Evolutionary conservation across 2,113 vertebrate species (phyloP), one percentile per base, ranked within the genome.

Genomic region (Pipra filicauda): DNA sequence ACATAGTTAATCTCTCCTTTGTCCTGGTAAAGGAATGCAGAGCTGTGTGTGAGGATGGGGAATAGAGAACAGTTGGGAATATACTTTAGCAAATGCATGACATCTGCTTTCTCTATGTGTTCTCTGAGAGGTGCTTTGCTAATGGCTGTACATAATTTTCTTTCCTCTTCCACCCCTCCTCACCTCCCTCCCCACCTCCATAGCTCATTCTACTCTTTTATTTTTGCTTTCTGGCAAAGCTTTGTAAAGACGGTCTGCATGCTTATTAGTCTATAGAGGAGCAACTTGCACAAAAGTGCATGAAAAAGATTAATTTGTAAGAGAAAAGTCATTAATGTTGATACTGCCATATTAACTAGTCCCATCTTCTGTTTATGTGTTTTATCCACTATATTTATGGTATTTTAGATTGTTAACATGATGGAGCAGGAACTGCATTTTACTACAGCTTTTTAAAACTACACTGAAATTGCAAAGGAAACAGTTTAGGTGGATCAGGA

Each of bases 21-120:
- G 43, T n/a, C 27, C 52, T 39, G 28, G 28, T 49, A 61, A 48
- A 80, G 39, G 65, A 91, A 81, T 48, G 39, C 27, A 27, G 55
- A 55, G 13, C 23, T 78, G 30, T 57, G 21, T 57, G 51, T 66
- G 52, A 80, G 51, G 41, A 58, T 27, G 39, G n/a, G 76, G 55
- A 93, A 75, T 35, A 59, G 49, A 59, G 83, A 86, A 59, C 72
- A 80, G 64, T 65, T 88, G 75, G 66, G 79, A 93, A 91, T 67
- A 61, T 1, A 62, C 59, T 91, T 71, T 24, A 55, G 33, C 21
- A 87, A 67, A 87, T 59, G 35, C 22, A 18, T 77, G 83, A 84
- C 64, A 78, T 70, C 51, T 89, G 43, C 39, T 30, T 69, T 64
- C 39, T 58, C 51, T 86, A 48, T 4, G 15, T 51, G 52, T 44